phyloP scores from a whole-genome alignment of 2,888 invertebrate genomes.

The Polylopha cassiicola region DNA sequence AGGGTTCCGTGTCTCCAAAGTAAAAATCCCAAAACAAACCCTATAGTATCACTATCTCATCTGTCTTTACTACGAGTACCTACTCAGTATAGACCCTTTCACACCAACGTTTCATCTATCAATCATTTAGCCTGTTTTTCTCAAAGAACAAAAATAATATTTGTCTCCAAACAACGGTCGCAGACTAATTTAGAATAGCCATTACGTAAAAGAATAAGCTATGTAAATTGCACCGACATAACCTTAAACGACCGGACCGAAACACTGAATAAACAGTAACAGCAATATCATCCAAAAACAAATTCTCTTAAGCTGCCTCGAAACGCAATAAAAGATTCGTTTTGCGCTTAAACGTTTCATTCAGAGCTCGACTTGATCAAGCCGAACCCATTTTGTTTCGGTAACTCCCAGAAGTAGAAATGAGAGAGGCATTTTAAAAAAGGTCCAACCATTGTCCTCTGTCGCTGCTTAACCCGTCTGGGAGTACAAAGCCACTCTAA shows the following conservation, averaged over 20 bases:
- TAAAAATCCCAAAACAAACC: too few relatives aligned
- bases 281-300: constrained; percentile 15
- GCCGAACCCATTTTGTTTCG: constrained; percentile 41
- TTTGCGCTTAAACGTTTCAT: constrained; percentile 21
- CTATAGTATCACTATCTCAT: too few relatives aligned
- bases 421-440: constrained; percentile 56
- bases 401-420: constrained; percentile 45
- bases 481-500: constrained; percentile 64
- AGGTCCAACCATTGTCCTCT: constrained; percentile 57
- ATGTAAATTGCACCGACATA: constrained; percentile 9
- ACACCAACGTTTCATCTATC: too few relatives aligned
- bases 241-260: constrained; percentile 12
- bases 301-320: constrained; percentile 19
- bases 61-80: too few relatives aligned
- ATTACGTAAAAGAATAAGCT: constrained; percentile 1
- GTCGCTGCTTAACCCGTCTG: constrained; percentile 61
- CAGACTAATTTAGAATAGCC: background rate
- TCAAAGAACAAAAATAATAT: too few relatives aligned
- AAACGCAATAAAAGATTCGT: constrained; percentile 21
- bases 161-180: too few relatives aligned
- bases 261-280: constrained; percentile 14
- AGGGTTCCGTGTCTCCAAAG: too few relatives aligned
- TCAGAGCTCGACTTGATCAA: constrained; percentile 21
- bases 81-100: too few relatives aligned
- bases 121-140: too few relatives aligned